A percentile compares a stretch with the other conserved stretches of the same genome.
These are phyloP conservation scores for Hybos culiciformis DNA, from an alignment of 2,888 invertebrate species.

Conservation along the genomic window DNA sequence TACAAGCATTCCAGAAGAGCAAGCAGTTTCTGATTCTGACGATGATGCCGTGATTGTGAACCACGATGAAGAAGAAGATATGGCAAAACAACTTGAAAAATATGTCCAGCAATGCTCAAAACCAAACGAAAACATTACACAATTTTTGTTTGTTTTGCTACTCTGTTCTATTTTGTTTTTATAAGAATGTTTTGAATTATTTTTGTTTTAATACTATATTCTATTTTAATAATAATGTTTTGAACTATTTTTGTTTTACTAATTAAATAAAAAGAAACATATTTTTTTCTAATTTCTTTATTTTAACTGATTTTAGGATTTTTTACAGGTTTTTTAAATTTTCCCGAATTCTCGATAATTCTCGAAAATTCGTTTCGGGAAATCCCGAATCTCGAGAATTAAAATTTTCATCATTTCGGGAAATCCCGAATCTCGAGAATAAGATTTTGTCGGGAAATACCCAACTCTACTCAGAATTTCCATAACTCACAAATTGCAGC, in stretches of 20 bases:
- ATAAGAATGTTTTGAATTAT: constrained; percentile 1
- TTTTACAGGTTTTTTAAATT: neutral
- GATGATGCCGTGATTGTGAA: neutral
- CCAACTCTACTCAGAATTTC: no score
- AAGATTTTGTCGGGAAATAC: neutral
- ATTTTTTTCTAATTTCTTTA: neutral
- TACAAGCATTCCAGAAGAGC: neutral
- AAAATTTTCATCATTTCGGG: neutral
- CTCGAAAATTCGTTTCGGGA: neutral
- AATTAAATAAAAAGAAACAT: neutral
- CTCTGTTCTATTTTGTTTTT: neutral
- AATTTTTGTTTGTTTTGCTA: neutral
- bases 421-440: neutral
- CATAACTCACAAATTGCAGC: no score
- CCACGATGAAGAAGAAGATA: neutral
- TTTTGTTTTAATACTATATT: neutral
- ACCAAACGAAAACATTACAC: neutral
- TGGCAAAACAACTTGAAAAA: neutral
- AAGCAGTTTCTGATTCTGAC: neutral
- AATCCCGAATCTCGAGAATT: neutral
- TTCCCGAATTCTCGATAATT: neutral
- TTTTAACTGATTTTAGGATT: constrained; percentile 1
- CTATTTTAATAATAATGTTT: neutral
- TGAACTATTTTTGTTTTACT: neutral
- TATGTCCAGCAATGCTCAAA: no score